These are phyloP conservation scores for Puntigrus tetrazona DNA, from an alignment of 2,113 vertebrate genomes.

Conservation along the genomic window DNA sequence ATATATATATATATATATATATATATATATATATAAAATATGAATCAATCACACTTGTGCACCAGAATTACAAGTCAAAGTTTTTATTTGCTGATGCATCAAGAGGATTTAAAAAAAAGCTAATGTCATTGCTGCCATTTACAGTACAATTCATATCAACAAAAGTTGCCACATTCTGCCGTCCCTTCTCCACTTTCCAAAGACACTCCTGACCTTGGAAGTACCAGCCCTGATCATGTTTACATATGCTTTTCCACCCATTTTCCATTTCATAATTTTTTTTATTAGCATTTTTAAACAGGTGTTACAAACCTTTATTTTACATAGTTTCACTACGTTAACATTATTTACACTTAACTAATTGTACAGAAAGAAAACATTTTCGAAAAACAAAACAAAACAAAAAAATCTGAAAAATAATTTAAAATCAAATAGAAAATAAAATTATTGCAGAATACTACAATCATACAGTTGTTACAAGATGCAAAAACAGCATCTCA, in stretches of 20 bases:
- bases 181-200: conserved; percentile 24
- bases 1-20: background rate
- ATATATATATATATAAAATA: background rate
- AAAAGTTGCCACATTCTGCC: conserved; percentile 6
- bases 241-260: conserved; percentile 46
- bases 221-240: conserved; percentile 70
- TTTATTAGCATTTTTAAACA: conserved; percentile 67
- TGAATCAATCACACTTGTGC: background rate
- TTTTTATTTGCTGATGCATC: conserved; percentile 73
- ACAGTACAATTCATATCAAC: conserved; percentile 53
- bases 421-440: conserved; percentile 83
- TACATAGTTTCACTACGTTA: conserved; percentile 85
- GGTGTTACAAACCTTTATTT: conserved; percentile 75
- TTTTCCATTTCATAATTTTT: conserved; percentile 35
- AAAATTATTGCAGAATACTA: conserved; percentile 96
- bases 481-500: conserved; percentile 91
- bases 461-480: conserved; percentile 90
- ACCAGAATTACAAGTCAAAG: conserved; percentile 50
- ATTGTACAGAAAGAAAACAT: conserved; percentile 78
- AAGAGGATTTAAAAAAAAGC: conserved; percentile 64
- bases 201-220: conserved; percentile 23
- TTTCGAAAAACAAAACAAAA: conserved; percentile 64
- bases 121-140: conserved; percentile 68
- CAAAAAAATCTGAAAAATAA: no score
- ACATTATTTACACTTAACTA: conserved; percentile 90